Base-by-base conservation (phyloP, 2,113 vertebrate species). In the Halcyon senegalensis region DNA sequence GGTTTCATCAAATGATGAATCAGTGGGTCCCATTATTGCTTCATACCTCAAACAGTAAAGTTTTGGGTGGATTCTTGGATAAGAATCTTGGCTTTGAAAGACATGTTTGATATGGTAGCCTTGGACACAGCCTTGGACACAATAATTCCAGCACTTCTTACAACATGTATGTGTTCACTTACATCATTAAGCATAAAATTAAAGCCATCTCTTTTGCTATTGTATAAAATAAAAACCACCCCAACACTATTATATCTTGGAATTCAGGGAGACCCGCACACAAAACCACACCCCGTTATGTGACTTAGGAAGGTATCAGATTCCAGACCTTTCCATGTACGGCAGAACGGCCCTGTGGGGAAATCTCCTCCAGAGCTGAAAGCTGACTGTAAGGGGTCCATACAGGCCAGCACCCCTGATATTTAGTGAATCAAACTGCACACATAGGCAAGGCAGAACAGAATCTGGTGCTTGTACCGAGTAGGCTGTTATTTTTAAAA, bases 11-110 rank as follows among this genome's bases (percentile, higher is more conserved):
- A 85, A 66, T 69, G 84, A 89, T 92, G 93, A 96, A 76, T 95
- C 96, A 93, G 84, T 69, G 58, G 62, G 82, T 95, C 89, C 87
- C 70, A 31, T 94, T 94, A 89, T 96, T 96, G 91, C 96, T 94
- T 95, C 95, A 96, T 93, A 88, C 35, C 73, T 84, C 73, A 89
- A 79, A 83, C 87, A 89, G 78, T 69, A 83, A 96, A 91, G 81
- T 73, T 94, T 91, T 78, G 92, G 87, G 93, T 94, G 93, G 92
- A n/a, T 84, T 96, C 92, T 75, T 90, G 85, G 83, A 90, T 46
- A 90, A 81, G 50, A 58, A n/a, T 66, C 51, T 87, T 96, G 88
- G 86, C 86, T 84, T 25, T 64, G n/a, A 89, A 84, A 64, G 16
- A 30, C 9, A 2, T 25, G n/a, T 92, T 95, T 93, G 73, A 72